phyloP scores from a whole-genome alignment of 2,113 vertebrate genomes.

The Sylvietta virens region DNA sequence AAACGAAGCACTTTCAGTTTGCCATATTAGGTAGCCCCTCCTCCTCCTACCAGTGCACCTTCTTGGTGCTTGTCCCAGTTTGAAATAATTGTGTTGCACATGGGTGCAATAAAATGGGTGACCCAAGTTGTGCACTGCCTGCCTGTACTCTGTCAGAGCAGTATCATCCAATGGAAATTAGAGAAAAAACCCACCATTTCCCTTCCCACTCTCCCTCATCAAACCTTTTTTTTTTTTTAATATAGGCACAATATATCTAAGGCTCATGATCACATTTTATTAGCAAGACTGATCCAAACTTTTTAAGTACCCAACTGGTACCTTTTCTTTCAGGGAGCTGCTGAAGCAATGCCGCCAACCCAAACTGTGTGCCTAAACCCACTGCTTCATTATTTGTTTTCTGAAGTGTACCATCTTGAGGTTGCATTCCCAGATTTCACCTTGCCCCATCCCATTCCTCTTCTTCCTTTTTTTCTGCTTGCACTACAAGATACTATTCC shows the following conservation, averaged over 20 bases:
- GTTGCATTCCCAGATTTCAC: not conserved
- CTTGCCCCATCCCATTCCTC: not conserved
- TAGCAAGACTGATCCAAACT: not conserved
- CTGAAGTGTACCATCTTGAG: not conserved
- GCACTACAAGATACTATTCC: not conserved
- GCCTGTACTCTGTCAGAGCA: not conserved
- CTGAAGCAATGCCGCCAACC: not conserved
- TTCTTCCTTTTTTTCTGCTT: not conserved
- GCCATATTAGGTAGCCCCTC: not conserved
- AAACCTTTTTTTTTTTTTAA: not conserved
- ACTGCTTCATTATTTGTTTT: not conserved
- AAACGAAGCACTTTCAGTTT: not conserved
- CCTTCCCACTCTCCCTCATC: not conserved
- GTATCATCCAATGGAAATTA: not conserved
- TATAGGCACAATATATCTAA: not conserved
- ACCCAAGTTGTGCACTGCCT: not conserved
- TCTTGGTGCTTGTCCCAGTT: not conserved
- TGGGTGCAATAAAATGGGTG: not conserved
- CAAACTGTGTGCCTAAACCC: not conserved
- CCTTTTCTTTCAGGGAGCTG: not conserved
- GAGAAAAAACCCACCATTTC: not conserved
- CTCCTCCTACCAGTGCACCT: not conserved
- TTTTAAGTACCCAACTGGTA: not conserved
- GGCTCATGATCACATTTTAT: not conserved
- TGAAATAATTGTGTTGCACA: not conserved